Percentiles rank a stretch among this genome's conserved stretches.
These are phyloP conservation scores for Cataglyphis cursor DNA, from an alignment of 2,888 invertebrate genomes.

Conservation along the genomic window DNA sequence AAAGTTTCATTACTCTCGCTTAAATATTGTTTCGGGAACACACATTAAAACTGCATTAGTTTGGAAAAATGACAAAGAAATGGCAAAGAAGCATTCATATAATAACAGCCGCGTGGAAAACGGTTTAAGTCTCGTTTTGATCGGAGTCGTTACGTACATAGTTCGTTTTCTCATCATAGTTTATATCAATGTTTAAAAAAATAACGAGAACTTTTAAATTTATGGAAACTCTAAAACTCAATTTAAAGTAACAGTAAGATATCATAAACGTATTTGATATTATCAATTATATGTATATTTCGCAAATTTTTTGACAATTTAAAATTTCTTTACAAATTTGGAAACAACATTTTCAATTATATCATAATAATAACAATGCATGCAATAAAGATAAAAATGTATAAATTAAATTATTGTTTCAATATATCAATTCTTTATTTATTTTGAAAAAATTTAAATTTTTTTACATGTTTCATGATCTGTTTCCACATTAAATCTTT, in stretches of 20 bases:
- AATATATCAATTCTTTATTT: not conserved
- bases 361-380: not conserved
- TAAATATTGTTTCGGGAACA: conserved; percentile 66
- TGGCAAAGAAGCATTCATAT: conserved; percentile 55
- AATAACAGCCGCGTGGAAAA: conserved; percentile 64
- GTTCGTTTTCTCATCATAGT: not conserved
- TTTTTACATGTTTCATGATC: not conserved
- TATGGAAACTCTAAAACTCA: not conserved
- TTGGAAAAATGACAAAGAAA: conserved; percentile 54
- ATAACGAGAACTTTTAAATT: conserved; percentile 59
- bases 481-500: conserved; percentile 9
- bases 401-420: not conserved
- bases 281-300: not conserved
- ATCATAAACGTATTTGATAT: not conserved
- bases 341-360: not conserved
- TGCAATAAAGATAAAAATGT: not conserved
- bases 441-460: not conserved
- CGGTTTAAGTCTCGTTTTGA: conserved; percentile 57
- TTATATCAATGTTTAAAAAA: not conserved
- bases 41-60: conserved; percentile 74
- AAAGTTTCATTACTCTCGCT: conserved; percentile 67
- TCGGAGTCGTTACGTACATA: conserved; percentile 2
- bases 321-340: not conserved
- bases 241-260: not conserved
- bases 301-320: not conserved